Base-by-base conservation (phyloP, 2,113 vertebrate genomes). In the Tetraodon nigroviridis region DNA sequence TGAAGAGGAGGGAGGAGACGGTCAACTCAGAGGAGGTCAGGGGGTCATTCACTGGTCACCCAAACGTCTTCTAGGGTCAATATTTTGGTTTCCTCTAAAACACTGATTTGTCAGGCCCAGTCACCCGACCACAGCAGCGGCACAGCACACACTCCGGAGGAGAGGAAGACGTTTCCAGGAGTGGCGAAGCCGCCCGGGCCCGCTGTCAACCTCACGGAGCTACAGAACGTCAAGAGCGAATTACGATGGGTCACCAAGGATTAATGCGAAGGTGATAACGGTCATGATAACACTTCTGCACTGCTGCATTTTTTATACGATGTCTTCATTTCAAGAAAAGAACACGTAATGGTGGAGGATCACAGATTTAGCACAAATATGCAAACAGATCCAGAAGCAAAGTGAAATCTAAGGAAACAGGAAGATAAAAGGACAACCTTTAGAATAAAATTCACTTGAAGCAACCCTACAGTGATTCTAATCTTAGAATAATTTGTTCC, bases 141-240 rank as follows among this genome's bases (percentile, higher is more conserved):
- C 16, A 49, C 71, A 1, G 59, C 79, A 7, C 69, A 51, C 27
- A 77, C 86, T 20, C 78, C 88, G 19, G 93, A 92, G 71, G 90
- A 93, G 53, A 98, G 94, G 89, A 97, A 97, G 80, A 64, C 76
- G 12, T 72, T 95, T 66, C 93, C 93, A n/a, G 96, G 94, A 47
- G 93, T 93, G 1, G 92, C 93, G 69, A 98, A 95, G 75, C 92
- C 95, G 65, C 95, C 94, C 13, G 95, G 95, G 10, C 96, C 93
- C 15, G 89, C 90, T 0, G 93, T 99, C 44, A 93, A 98, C 83
- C 91, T 98, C 12, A 94, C 93, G 21, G 96, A 99, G 89, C 94
- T 99, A 68, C 93, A 98, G 88, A 97, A 95, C 50, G 91, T 95
- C 80, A 99, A 94, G 86, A 98, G 92, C 16, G 95, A 97, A 82